Evolutionary conservation across 2,888 invertebrate species (phyloP).

Genomic region (Macrosoma leucophasiata): DNA sequence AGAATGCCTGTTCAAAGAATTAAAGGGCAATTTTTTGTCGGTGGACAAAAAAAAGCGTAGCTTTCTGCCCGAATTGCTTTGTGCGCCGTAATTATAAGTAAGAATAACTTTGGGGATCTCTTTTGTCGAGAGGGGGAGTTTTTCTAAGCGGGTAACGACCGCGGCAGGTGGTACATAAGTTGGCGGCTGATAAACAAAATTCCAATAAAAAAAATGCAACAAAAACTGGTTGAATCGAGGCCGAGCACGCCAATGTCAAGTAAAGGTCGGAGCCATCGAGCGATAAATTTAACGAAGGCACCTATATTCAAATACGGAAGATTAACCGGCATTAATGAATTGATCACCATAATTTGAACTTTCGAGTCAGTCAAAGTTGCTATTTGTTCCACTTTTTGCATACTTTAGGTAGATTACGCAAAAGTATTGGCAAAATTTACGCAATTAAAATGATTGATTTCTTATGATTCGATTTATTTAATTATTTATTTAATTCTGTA

Average conservation of each 20-base stretch:
- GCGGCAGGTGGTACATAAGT: slow-evolving; percentile 69
- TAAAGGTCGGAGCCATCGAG: slow-evolving; percentile 49
- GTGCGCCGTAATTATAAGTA: slow-evolving; percentile 66
- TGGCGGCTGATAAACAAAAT: slow-evolving; percentile 58
- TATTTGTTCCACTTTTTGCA: too few relatives aligned
- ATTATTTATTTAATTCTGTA: background rate
- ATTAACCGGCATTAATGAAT: slow-evolving; percentile 10
- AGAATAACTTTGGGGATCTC: slow-evolving; percentile 70
- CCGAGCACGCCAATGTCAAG: slow-evolving; percentile 57
- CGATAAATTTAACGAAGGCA: slow-evolving; percentile 15
- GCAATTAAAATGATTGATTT: too few relatives aligned
- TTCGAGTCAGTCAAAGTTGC: too few relatives aligned
- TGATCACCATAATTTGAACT: slow-evolving; percentile 5
- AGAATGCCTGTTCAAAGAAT: slow-evolving; percentile 51
- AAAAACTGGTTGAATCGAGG: slow-evolving; percentile 52
- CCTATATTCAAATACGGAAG: slow-evolving; percentile 9
- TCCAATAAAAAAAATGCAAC: slow-evolving; percentile 54
- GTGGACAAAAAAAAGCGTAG: slow-evolving; percentile 44
- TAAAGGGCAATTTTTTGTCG: slow-evolving; percentile 53
- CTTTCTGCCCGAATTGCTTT: slow-evolving; percentile 59
- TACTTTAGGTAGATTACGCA: too few relatives aligned
- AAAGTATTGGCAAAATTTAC: too few relatives aligned
- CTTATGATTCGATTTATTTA: too few relatives aligned
- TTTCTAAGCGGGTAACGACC: slow-evolving; percentile 69
- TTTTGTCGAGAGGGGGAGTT: slow-evolving; percentile 65